Evolutionary conservation across 1,140 invertebrate genomes (phyloP).

Genomic region (Ptiloglossa arizonensis): DNA sequence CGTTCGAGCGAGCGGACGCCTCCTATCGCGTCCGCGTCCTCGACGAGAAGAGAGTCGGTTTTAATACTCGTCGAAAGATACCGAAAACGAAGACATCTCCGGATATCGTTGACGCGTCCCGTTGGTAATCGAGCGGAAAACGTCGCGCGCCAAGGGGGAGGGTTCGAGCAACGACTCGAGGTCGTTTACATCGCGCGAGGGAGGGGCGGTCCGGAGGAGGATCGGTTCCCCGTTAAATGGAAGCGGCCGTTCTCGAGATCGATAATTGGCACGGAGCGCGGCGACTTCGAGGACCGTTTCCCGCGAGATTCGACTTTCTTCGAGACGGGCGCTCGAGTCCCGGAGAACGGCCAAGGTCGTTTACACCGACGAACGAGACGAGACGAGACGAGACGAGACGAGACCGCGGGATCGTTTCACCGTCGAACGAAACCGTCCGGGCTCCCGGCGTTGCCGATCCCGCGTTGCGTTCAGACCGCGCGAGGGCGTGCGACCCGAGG

Average conservation of each 20-base stretch:
- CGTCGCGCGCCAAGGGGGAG: not conserved
- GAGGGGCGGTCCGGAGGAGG: not conserved
- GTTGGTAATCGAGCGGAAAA: constrained; percentile 27
- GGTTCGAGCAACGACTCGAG: not conserved
- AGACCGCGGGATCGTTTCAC: not conserved
- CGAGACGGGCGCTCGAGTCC: too few species aligned
- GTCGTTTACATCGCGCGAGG: constrained; percentile 20
- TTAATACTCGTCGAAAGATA: too few species aligned
- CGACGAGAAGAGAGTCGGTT: too few species aligned
- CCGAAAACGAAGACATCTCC: constrained; percentile 20
- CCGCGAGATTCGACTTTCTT: too few species aligned
- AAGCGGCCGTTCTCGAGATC: not conserved
- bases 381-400: not conserved
- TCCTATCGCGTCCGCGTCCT: too few species aligned
- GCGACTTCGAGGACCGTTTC: too few species aligned
- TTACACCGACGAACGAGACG: not conserved
- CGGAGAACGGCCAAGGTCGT: not conserved
- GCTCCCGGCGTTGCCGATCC: not conserved
- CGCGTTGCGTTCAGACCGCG: not conserved
- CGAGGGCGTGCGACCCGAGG: constrained; percentile 45
- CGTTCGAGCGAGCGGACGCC: too few species aligned
- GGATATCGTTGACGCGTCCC: constrained; percentile 22
- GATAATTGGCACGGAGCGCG: too few species aligned
- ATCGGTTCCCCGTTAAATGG: constrained; percentile 23
- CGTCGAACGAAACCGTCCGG: not conserved